A percentile compares a stretch with the other conserved stretches of the same genome.
Conservation (phyloP, 2,888 invertebrate species). For the Icerya purchasi region DNA sequence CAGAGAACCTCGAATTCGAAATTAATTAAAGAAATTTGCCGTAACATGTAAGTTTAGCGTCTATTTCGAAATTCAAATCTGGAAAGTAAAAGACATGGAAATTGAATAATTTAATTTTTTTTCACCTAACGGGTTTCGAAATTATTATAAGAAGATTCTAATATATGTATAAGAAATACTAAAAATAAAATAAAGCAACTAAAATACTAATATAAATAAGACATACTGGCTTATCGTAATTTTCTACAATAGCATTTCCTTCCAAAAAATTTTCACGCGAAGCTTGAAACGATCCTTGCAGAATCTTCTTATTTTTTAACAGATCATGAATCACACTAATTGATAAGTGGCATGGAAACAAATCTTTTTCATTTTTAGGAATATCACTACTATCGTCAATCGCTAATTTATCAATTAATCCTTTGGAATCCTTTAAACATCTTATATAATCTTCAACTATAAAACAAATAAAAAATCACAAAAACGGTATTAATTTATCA, state of each 20-base stretch:
- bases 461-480: slow-evolving; percentile 20
- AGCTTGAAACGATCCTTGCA: slow-evolving; percentile 64
- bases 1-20: too few relatives aligned
- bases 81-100: too few relatives aligned
- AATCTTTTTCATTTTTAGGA: slow-evolving; percentile 37
- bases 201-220: too few relatives aligned
- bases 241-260: slow-evolving; percentile 61
- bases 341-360: slow-evolving; percentile 69
- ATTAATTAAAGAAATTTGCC: too few relatives aligned
- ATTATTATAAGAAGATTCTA: too few relatives aligned
- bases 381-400: slow-evolving; percentile 27
- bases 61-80: too few relatives aligned
- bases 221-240: slow-evolving; percentile 53
- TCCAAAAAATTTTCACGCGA: slow-evolving; percentile 88
- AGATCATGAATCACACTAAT: slow-evolving; percentile 55
- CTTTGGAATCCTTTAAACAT: slow-evolving; percentile 39
- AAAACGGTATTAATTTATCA: too few relatives aligned
- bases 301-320: slow-evolving; percentile 47
- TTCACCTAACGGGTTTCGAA: too few relatives aligned
- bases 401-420: slow-evolving; percentile 62
- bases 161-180: too few relatives aligned
- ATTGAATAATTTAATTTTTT: too few relatives aligned
- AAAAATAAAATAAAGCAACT: not conserved
- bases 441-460: slow-evolving; percentile 54
- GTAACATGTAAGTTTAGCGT: too few relatives aligned